Base-by-base conservation (phyloP, 2,888 invertebrate species). In the Himalopsyche tibetana region DNA sequence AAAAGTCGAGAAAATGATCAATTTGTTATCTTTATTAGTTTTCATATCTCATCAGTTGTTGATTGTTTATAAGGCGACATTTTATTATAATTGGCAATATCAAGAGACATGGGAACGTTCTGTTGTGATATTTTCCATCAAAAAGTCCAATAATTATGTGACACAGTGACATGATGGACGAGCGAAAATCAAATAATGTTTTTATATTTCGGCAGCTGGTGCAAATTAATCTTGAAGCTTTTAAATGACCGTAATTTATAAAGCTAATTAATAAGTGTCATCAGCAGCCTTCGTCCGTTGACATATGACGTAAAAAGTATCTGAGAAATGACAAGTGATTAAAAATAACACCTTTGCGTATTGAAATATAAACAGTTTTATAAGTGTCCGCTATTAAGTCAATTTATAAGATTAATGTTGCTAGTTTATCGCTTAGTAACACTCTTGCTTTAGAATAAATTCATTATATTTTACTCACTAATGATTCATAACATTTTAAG, bases 171-270 rank as follows among this genome's bases (percentile, higher is more conserved):
- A 11, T 63, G 63, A 63, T 63, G 63, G 63, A 63, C 63, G 63
- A 19, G 19, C 63, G 5, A 63, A 63, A 28, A 63, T 63, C 63
- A 63, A 63, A 63, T 63, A 63, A n/a, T 63, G 19, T 63, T 63
- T 63, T 63, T 63, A 63, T 63, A 63, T 63, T 63, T 63, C 63
- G 63, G 63, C 63, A 19, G 63, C 63, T 63, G 63, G 28, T 9
- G 63, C 63, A 63, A 63, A 63, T 63, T 63, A 63, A 63, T 63
- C 63, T n/a, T 28, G 63, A 28, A 63, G 8, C 63, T 63, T 19
- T 63, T 63, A 63, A 63, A 63, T 63, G n/a, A 63, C 63, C 63
- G 63, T 63, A 63, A 63, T 63, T 63, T 63, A 63, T 63, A 63
- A 63, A 63, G 63, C 63, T 63, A 63, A 63, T 63, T 63, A 63